These are phyloP conservation scores for Cossypha heuglini DNA, from an alignment of 2,797 vertebrate genomes.

Conservation along the genomic window DNA sequence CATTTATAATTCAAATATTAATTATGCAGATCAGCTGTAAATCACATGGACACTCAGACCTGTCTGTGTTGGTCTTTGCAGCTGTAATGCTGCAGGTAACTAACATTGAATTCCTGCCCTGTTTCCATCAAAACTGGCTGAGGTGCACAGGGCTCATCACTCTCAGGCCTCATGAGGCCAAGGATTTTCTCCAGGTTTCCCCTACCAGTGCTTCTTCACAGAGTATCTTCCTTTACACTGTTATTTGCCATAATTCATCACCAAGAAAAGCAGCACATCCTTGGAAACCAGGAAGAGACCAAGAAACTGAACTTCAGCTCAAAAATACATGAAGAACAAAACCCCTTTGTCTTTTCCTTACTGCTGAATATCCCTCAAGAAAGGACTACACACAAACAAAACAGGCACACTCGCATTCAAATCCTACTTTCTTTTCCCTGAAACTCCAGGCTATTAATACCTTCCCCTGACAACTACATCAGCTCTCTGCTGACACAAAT, in stretches of 20 bases:
- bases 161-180: not conserved
- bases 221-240: not conserved
- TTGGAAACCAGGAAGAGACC: not conserved
- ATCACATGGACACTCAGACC: not conserved
- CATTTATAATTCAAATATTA: not conserved
- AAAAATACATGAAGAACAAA: not conserved
- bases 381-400: not conserved
- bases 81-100: not conserved
- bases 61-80: not conserved
- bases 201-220: not conserved
- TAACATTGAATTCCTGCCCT: not conserved
- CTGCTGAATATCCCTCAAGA: not conserved
- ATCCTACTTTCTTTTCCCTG: not conserved
- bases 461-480: not conserved
- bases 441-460: conserved; percentile 39
- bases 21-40: not conserved
- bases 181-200: not conserved
- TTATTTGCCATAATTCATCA: not conserved
- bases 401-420: not conserved
- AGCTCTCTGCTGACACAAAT: not conserved
- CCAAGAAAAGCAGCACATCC: not conserved
- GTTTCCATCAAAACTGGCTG: not conserved
- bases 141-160: not conserved
- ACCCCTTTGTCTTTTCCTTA: not conserved
- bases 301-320: not conserved